These are phyloP conservation scores for Paracentrotus lividus DNA, from an alignment of 53 echinoderm and acorn worm species.

Conservation along the genomic window DNA sequence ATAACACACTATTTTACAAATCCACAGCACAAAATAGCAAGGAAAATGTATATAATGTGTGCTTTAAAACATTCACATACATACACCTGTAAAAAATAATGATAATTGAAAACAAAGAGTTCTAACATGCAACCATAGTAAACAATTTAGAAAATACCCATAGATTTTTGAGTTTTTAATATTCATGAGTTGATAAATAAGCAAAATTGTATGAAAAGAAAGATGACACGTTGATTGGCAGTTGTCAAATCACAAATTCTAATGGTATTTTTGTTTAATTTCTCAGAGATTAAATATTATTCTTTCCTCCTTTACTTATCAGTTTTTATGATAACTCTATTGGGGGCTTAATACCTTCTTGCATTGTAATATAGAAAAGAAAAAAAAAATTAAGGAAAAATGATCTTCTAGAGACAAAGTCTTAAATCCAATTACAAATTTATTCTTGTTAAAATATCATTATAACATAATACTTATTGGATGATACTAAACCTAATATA, in stretches of 20 bases:
- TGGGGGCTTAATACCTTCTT: no score
- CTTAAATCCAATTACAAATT: background rate
- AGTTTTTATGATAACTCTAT: no score
- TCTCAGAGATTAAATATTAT: no score
- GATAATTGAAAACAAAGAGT: background rate
- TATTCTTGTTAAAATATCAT: background rate
- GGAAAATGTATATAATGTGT: background rate
- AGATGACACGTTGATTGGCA: background rate
- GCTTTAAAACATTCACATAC: background rate
- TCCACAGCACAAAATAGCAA: background rate
- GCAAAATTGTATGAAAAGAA: background rate
- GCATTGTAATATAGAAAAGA: no score
- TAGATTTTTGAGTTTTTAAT: background rate
- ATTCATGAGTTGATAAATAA: background rate
- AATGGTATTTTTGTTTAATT: background rate
- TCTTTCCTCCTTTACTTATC: no score
- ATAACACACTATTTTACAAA: background rate
- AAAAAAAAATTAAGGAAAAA: background rate
- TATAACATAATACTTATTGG: slow-evolving; percentile 32
- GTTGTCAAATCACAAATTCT: background rate
- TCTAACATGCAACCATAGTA: background rate
- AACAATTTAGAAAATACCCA: slow-evolving; percentile 13
- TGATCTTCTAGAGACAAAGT: background rate
- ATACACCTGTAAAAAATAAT: background rate
- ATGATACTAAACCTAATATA: background rate